Evolutionary conservation across 1,140 invertebrate species (phyloP).

Genomic region (Drosophila kohkoa): DNA sequence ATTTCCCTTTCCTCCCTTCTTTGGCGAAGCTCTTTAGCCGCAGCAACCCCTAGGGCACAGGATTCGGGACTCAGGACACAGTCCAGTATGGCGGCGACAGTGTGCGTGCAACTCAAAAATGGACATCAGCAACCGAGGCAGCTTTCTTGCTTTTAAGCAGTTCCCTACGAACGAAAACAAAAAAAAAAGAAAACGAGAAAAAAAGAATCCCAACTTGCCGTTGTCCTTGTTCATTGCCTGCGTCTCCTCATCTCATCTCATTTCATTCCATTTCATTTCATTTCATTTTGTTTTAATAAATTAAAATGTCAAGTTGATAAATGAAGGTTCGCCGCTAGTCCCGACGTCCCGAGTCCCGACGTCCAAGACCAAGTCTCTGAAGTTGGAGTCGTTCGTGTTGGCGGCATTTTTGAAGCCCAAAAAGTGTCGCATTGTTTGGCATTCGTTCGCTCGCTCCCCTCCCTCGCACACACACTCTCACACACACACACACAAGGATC

Average conservation of each 20-base stretch:
- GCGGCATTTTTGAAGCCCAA: conserved; percentile 72
- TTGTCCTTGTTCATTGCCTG: conserved; percentile 2
- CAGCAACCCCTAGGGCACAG: neutral
- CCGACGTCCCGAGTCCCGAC: neutral
- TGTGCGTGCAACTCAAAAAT: neutral
- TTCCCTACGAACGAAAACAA: neutral
- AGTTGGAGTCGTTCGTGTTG: conserved; percentile 41
- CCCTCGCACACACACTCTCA: neutral
- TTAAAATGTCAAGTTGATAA: conserved; percentile 83
- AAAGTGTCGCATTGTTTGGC: conserved; percentile 51
- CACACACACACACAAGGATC: neutral
- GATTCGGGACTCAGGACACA: neutral
- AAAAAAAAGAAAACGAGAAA: neutral
- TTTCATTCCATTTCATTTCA: conserved; percentile 53
- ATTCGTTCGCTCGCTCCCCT: conserved; percentile 12
- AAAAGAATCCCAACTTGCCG: conserved; percentile 1
- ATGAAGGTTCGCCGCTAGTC: conserved; percentile 66
- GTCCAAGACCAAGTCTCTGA: neutral
- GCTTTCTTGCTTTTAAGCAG: neutral
- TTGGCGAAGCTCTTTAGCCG: conserved; percentile 6
- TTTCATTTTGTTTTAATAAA: conserved; percentile 83
- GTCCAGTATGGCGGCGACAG: neutral
- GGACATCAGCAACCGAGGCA: neutral
- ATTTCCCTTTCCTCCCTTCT: too few species aligned
- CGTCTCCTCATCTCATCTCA: conserved; percentile 65